Base-by-base conservation (phyloP, 2,113 vertebrate genomes). In the Oryzias celebensis region DNA sequence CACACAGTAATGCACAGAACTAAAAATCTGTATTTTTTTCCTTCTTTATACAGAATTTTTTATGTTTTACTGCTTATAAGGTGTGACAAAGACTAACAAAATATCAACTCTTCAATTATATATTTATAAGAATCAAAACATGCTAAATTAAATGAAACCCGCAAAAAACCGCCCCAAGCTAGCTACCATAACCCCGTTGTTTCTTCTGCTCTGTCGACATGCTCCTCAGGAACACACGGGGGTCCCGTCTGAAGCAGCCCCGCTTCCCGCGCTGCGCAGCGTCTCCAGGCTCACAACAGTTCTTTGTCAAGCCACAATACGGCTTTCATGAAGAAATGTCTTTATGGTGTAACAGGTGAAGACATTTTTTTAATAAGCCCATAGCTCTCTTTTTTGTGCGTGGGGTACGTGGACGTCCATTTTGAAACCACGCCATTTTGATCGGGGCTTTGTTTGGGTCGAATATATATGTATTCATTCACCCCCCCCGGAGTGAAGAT, bases 371-470 rank as follows among this genome's bases (percentile, higher is more conserved):
- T 28, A 52, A 42, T 16, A 22, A 26, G 74, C 48, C 31, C 77
- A 60, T 66, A 77, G 24, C 61, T 53, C 47, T 17, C 51, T 47
- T 80, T 65, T 28, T 20, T 5, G 51, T 77, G 62, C 70, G 81
- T 84, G 65, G 72, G 46, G 71, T 73, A 76, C 60, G 62, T 65
- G 60, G 88, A 84, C 92, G 91, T 93, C 92, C 92, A 92, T 93
- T 92, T 92, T 92, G 90, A 90, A 67, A 82, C 62, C 85, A 86
- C 90, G 89, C 90, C 90, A 91, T 92, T 91, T 91, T 90, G 87
- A 71, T 43, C 55, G 65, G 52, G 71, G 74, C 78, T 75, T 77
- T 76, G 77, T 73, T 71, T 61, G 43, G 17, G 4, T 23, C 14
- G 44, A 3, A 15, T 23, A 20, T 20, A 20, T 41, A 83, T 55